phyloP scores from a whole-genome alignment of 2,888 invertebrate species.

The Opisthograptis luteolata region DNA sequence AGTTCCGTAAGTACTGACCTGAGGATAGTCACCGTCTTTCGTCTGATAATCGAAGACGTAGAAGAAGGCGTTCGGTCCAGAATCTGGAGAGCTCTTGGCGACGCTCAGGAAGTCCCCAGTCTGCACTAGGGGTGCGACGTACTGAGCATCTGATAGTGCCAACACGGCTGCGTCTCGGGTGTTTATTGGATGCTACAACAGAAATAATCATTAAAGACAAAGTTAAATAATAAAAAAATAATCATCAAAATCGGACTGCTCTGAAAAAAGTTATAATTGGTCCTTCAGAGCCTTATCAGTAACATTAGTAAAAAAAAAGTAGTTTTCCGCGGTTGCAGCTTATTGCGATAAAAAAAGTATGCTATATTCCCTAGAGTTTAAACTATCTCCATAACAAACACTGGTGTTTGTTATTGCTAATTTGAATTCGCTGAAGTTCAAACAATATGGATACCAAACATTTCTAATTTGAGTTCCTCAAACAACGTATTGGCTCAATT shows the following conservation, averaged over 20 bases:
- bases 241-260: neutral
- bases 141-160: slow-evolving; percentile 96
- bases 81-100: slow-evolving; percentile 82
- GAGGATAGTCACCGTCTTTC: slow-evolving; percentile 95
- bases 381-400: too few relatives aligned
- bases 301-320: too few relatives aligned
- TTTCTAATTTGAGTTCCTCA: too few relatives aligned
- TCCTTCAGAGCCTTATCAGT: too few relatives aligned
- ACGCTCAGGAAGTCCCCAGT: slow-evolving; percentile 90
- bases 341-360: too few relatives aligned
- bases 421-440: too few relatives aligned
- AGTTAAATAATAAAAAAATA: too few relatives aligned
- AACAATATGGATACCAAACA: too few relatives aligned
- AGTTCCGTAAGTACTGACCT: slow-evolving; percentile 86
- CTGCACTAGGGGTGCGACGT: slow-evolving; percentile 95
- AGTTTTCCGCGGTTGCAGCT: too few relatives aligned
- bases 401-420: too few relatives aligned
- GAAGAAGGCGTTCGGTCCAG: slow-evolving; percentile 92
- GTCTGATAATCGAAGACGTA: slow-evolving; percentile 97
- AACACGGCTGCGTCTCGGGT: slow-evolving; percentile 96
- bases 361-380: too few relatives aligned
- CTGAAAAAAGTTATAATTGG: neutral
- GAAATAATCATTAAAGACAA: neutral
- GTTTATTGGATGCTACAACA: slow-evolving; percentile 91
- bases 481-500: too few relatives aligned